A percentile compares a stretch with the other conserved stretches of the same genome.
phyloP scores from a whole-genome alignment of 1,140 invertebrate genomes.

The Diabrotica virgifera region DNA sequence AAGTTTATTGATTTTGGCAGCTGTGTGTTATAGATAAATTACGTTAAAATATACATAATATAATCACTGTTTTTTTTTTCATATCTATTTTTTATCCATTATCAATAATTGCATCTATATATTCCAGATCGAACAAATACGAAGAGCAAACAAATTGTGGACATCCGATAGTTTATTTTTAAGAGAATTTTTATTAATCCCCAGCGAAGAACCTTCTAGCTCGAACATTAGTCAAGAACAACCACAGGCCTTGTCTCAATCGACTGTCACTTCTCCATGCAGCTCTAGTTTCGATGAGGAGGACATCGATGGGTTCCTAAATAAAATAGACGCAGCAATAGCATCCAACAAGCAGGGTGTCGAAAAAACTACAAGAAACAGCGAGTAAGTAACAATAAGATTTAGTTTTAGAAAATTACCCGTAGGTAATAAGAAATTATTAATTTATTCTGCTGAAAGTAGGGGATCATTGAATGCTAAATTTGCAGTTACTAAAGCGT shows the following conservation, averaged over 20 bases:
- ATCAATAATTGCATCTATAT: conserved; percentile 6
- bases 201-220: conserved; percentile 56
- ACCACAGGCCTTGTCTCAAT: conserved; percentile 25
- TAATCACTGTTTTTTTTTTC: neutral
- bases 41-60: neutral
- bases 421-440: too few relatives aligned
- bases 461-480: too few relatives aligned
- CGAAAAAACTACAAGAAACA: conserved; percentile 71
- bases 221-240: conserved; percentile 8
- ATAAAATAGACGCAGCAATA: conserved; percentile 82
- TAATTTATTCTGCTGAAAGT: too few relatives aligned
- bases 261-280: conserved; percentile 10
- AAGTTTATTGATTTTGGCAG: too few relatives aligned
- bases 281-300: conserved; percentile 55
- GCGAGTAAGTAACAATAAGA: conserved; percentile 65
- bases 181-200: conserved; percentile 76
- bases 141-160: conserved; percentile 82
- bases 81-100: too few relatives aligned
- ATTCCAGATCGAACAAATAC: conserved; percentile 83
- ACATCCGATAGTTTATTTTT: conserved; percentile 86
- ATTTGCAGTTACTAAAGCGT: too few relatives aligned
- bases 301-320: conserved; percentile 78
- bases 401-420: neutral
- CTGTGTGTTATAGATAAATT: too few relatives aligned
- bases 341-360: conserved; percentile 81